Evolutionary conservation across 2,797 vertebrate genomes (phyloP).

Genomic region (Gouania willdenowi): DNA sequence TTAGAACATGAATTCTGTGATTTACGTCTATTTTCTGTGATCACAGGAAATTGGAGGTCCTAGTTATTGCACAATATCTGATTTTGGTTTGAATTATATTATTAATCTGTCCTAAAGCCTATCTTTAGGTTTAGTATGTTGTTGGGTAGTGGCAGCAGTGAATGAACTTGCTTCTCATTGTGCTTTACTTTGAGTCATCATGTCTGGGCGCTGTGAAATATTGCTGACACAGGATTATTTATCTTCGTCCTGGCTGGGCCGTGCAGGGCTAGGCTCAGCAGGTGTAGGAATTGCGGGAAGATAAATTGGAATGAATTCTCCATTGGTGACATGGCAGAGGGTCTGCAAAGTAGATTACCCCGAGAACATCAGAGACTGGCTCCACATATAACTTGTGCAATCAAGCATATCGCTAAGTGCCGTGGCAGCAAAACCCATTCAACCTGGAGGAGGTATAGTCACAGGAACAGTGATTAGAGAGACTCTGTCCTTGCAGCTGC

Average conservation of each 20-base stretch:
- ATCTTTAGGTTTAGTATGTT: conserved; percentile 60
- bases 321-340: conserved; percentile 77
- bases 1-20: no score
- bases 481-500: conserved; percentile 25
- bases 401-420: conserved; percentile 57
- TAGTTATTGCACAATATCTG: no score
- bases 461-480: conserved; percentile 44
- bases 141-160: conserved; percentile 57
- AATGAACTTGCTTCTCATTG: conserved; percentile 63
- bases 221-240: conserved; percentile 77
- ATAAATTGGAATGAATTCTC: conserved; percentile 88
- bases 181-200: conserved; percentile 38
- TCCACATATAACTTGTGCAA: conserved; percentile 63
- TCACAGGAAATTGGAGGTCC: no score
- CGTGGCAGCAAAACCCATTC: conserved; percentile 61
- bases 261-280: conserved; percentile 48
- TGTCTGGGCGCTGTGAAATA: conserved; percentile 75
- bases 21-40: no score
- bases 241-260: conserved; percentile 64
- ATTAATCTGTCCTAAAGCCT: conserved; percentile 25
- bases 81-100: no score
- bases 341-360: conserved; percentile 64
- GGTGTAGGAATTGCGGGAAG: conserved; percentile 78
- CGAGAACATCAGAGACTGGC: conserved; percentile 56
- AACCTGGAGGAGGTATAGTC: conserved; percentile 49